Base-by-base conservation (phyloP, 2,113 vertebrate species). In the Eubucco bourcierii region DNA sequence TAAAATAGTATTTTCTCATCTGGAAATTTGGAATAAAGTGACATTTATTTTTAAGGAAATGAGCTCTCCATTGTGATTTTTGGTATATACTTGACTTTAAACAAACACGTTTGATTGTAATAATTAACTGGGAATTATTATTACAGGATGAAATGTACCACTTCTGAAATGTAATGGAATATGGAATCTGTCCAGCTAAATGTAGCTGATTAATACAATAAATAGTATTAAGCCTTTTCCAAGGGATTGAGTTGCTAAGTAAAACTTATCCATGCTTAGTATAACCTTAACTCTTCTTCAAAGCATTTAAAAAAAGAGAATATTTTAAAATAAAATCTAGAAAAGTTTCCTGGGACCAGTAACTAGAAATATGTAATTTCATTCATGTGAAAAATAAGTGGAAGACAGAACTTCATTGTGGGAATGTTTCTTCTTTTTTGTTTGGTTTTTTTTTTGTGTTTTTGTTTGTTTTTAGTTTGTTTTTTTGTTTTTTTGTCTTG, bases 11-110 rank as follows among this genome's bases (percentile, higher is more conserved):
- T 96, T 95, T 92, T 95, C 52, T 93, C 68, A 83, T 90, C 89
- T 87, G 91, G 95, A 95, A 97, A 96, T 97, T 88, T 3, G 2
- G 93, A 94, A 85, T 94, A 94, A 87, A 91, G 91, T 93, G n/a
- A 80, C 86, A 88, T 87, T 65, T 85, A 74, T 95, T 96, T 80
- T 91, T 84, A 63, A 93, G 83, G 73, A 68, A 92, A 88, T 81
- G 61, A 58, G 4, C 33, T 96, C 75, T 82, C 81, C 58, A 96
- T 90, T 65, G 77, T 81, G 50, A 68, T 73, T 91, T 73, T 78
- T 66, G 27, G 6, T 86, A 53, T 46, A 50, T 47, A 13, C 55
- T 88, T 82, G 37, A 4, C n/a, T 82, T 95, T 87, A 91, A 87
- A 50, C n/a, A 92, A 82, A 78, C 2, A 20, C 0, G 2, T 73